Percentiles rank a stretch among this genome's conserved stretches.
Conservation (phyloP, 2,888 invertebrate species). For the Torymus auratus region DNA sequence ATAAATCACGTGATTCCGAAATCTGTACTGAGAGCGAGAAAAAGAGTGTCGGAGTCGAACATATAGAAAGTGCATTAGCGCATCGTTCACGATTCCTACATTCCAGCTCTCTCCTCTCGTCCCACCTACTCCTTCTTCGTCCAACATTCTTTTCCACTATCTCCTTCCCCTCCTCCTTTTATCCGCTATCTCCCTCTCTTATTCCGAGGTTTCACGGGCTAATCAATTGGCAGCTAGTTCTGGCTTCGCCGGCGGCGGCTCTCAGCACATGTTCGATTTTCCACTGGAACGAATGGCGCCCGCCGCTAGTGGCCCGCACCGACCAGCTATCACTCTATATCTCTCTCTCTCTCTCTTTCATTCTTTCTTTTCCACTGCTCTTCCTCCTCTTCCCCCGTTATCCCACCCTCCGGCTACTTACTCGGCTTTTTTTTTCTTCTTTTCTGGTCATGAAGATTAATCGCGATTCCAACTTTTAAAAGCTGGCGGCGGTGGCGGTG, state of each 20-base stretch:
- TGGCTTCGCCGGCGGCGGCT: not conserved
- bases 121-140: too few relatives aligned
- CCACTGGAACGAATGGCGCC: not conserved
- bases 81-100: not conserved
- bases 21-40: not conserved
- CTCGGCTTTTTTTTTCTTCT: not conserved
- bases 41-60: not conserved
- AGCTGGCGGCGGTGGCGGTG: not conserved
- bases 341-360: too few relatives aligned
- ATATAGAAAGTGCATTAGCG: constrained; percentile 2
- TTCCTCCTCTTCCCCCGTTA: not conserved
- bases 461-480: constrained; percentile 5
- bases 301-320: not conserved
- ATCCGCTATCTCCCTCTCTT: too few relatives aligned
- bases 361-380: not conserved
- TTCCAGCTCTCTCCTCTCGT: not conserved
- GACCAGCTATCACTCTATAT: too few relatives aligned
- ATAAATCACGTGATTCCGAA: too few relatives aligned
- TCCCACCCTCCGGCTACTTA: too few relatives aligned
- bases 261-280: constrained; percentile 1
- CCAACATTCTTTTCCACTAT: too few relatives aligned
- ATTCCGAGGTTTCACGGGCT: not conserved
- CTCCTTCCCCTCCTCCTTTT: too few relatives aligned
- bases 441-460: not conserved
- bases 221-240: constrained; percentile 15